Base-by-base conservation (phyloP, 2,888 invertebrate species). In the Heliconius hortense region DNA sequence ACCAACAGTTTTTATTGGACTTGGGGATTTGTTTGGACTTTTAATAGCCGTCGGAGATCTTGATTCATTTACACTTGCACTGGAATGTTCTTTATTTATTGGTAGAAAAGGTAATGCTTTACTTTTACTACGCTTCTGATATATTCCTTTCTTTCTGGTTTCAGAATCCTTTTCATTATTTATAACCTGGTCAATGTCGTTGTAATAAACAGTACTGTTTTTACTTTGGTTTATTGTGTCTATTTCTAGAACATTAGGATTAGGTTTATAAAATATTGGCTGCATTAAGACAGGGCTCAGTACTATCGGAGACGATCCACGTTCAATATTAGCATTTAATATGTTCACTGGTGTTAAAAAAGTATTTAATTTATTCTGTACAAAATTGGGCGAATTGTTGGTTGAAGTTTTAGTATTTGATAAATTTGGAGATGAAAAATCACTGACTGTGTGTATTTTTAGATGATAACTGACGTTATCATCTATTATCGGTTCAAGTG, bases 401-500 rank as follows among this genome's bases (percentile, higher is more conserved):
- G 82, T 82, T 64, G 81, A 74, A 74, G 79, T 62, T 7, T 80
- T 74, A 70, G 80, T 73, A 77, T 84, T 82, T 77, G 84, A 77
- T 73, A 79, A 28, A 48, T 80, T 78, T 53, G 82, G 73, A 72
- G 82, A 78, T 68, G 84, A 82, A 68, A 88, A 81, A 80, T 92
- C 91, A 80, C 83, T 87, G 11, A 84, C 77, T 21, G 90, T 91
- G 77, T 90, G 91, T 81, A 93, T 93, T 88, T 90, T 93, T 74
- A 94, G 86, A 82, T 88, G 92, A 80, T 94, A 93, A 82, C 90
- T 91, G 15, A 93, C 90, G 74, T 85, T 87, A 79, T 90, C 87
- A 78, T 89, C 88, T 69, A 85, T 84, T 66, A 81, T 78, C 56
- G 82, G 77, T 56, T 84, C 82, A 68, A 78, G 68, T 31, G 67